A percentile compares a stretch with the other conserved stretches of the same genome.
phyloP scores from a whole-genome alignment of 1,140 invertebrate genomes.

The Dryas iulia region DNA sequence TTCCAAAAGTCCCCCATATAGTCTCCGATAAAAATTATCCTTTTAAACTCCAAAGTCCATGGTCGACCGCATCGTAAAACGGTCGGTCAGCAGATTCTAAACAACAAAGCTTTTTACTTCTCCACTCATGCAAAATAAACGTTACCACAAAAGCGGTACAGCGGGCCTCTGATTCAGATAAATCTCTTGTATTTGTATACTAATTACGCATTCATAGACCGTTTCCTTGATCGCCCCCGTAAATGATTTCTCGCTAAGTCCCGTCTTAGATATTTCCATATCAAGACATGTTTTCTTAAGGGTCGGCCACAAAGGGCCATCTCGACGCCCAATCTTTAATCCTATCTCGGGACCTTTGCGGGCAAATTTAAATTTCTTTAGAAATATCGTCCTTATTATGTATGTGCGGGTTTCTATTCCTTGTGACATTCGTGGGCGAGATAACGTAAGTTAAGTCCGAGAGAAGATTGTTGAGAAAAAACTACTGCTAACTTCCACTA shows the following conservation, averaged over 20 bases:
- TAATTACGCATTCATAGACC: constrained; percentile 68
- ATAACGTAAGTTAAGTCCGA: constrained; percentile 80
- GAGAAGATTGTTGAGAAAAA: constrained; percentile 79
- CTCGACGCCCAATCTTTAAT: constrained; percentile 79
- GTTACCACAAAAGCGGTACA: constrained; percentile 49
- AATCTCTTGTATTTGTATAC: constrained; percentile 42
- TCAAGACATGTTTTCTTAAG: constrained; percentile 79
- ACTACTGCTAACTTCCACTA: constrained; percentile 73
- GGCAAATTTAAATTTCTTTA: constrained; percentile 81
- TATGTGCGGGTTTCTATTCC: constrained; percentile 79
- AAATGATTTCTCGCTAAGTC: constrained; percentile 74
- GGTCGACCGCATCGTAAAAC: constrained; percentile 60
- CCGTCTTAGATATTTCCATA: constrained; percentile 76
- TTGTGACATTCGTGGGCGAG: constrained; percentile 73
- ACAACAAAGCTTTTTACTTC: constrained; percentile 59
- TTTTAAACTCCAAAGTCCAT: constrained; percentile 55
- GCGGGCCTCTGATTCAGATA: constrained; percentile 37
- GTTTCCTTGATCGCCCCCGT: constrained; percentile 64
- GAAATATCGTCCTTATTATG: constrained; percentile 80
- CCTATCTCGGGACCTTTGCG: constrained; percentile 80
- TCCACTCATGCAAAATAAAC: constrained; percentile 60
- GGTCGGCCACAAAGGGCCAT: constrained; percentile 77
- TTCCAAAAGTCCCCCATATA: constrained; percentile 31
- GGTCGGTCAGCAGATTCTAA: constrained; percentile 52
- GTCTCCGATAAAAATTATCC: constrained; percentile 64